Conservation (phyloP, 2,113 vertebrate genomes). For the Vidua chalybeata region DNA sequence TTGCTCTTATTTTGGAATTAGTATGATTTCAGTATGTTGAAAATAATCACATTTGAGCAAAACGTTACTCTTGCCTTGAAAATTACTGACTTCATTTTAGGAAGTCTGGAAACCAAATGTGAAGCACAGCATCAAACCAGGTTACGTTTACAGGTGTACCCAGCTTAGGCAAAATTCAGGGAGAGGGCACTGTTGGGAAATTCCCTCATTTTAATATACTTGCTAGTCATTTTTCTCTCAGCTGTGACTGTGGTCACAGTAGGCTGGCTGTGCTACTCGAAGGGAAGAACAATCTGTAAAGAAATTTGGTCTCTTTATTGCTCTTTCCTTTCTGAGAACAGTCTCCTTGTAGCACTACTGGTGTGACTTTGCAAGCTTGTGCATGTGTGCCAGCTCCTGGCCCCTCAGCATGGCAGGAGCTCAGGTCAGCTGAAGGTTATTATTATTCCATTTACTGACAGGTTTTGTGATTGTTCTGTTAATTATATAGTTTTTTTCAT, state of each 20-base stretch:
- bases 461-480: neutral
- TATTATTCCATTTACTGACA: neutral
- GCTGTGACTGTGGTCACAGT: neutral
- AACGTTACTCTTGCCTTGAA: neutral
- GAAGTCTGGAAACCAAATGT: neutral
- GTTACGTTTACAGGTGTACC: neutral
- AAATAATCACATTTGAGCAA: neutral
- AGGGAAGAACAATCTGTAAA: neutral
- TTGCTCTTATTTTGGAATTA: neutral
- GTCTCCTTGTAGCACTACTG: neutral
- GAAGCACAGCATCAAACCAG: neutral
- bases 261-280: neutral
- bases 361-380: neutral
- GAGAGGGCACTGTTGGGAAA: neutral
- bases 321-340: neutral
- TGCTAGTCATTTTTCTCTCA: neutral
- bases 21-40: neutral
- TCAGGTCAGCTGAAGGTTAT: neutral
- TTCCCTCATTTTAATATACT: neutral
- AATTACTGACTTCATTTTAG: neutral
- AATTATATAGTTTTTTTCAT: neutral
- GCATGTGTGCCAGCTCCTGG: neutral
- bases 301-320: neutral
- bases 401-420: neutral
- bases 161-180: neutral